These are phyloP conservation scores for Acanthosepion esculentum DNA, from an alignment of 2,888 invertebrate species.

Conservation along the genomic window DNA sequence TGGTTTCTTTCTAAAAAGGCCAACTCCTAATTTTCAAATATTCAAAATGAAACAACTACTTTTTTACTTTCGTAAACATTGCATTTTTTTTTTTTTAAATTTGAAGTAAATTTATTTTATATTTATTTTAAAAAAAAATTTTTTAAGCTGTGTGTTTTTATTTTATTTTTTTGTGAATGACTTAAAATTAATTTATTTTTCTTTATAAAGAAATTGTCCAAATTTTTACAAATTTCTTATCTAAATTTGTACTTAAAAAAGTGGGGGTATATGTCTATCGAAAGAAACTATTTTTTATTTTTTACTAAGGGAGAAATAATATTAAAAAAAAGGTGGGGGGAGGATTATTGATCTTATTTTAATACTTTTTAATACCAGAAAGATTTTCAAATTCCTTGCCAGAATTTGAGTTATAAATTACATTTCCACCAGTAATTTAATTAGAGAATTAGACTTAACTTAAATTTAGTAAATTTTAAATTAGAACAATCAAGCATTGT, in stretches of 20 bases:
- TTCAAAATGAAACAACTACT: neutral
- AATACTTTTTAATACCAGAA: too few species aligned
- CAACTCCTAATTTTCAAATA: slow-evolving; percentile 33
- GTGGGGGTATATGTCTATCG: neutral
- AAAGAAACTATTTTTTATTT: neutral
- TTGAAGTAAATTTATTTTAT: neutral
- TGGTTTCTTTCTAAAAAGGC: neutral
- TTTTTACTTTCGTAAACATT: neutral
- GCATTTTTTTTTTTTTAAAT: neutral
- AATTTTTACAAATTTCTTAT: neutral
- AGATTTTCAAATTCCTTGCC: neutral
- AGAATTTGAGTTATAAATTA: neutral
- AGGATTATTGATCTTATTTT: too few species aligned
- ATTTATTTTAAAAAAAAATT: too few species aligned
- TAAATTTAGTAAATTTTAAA: too few species aligned
- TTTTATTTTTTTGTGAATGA: neutral
- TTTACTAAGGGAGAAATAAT: neutral
- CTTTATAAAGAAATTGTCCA: neutral
- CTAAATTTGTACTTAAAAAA: neutral
- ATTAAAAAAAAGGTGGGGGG: neutral
- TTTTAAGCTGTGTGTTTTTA: neutral
- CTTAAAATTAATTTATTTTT: neutral
- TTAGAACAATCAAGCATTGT: neutral
- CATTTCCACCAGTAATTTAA: neutral
- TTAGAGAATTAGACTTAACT: neutral